Evolutionary conservation across 2,113 vertebrate genomes (phyloP).

Genomic region (Hemiprocne comata): DNA sequence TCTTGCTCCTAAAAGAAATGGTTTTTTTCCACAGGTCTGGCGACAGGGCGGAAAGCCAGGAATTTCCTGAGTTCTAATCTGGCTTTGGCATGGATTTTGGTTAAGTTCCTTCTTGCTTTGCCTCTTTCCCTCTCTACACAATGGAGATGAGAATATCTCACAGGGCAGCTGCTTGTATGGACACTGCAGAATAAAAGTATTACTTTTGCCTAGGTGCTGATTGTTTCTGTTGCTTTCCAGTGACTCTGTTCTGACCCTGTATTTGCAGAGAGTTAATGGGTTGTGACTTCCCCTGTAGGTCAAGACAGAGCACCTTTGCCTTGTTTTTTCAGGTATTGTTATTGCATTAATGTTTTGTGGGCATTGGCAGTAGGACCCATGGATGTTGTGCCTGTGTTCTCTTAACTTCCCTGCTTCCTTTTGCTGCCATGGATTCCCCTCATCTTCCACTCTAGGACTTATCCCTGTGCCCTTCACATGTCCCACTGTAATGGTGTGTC

Average conservation of each 20-base stretch:
- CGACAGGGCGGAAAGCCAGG: slow-evolving; percentile 20
- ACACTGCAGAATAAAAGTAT: not conserved
- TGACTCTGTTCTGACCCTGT: not conserved
- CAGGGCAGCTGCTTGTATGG: not conserved
- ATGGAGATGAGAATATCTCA: not conserved
- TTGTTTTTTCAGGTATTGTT: not conserved
- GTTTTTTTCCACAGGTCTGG: slow-evolving; percentile 1
- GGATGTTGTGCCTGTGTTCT: not conserved
- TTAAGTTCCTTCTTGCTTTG: slow-evolving; percentile 4
- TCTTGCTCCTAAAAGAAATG: not conserved
- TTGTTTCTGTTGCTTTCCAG: not conserved
- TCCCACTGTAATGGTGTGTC: not conserved
- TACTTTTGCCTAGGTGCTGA: not conserved
- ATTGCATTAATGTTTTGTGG: not conserved
- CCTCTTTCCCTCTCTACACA: not conserved
- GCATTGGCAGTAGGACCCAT: not conserved
- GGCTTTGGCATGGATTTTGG: not conserved
- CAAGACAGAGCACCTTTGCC: not conserved
- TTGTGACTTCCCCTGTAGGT: not conserved
- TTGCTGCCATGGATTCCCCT: not conserved
- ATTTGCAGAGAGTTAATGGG: not conserved
- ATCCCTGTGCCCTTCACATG: not conserved
- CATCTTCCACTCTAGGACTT: not conserved
- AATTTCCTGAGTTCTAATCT: slow-evolving; percentile 62
- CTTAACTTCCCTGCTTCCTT: not conserved